phyloP scores from a whole-genome alignment of 2,888 invertebrate genomes.

The Eupithecia exiguata region DNA sequence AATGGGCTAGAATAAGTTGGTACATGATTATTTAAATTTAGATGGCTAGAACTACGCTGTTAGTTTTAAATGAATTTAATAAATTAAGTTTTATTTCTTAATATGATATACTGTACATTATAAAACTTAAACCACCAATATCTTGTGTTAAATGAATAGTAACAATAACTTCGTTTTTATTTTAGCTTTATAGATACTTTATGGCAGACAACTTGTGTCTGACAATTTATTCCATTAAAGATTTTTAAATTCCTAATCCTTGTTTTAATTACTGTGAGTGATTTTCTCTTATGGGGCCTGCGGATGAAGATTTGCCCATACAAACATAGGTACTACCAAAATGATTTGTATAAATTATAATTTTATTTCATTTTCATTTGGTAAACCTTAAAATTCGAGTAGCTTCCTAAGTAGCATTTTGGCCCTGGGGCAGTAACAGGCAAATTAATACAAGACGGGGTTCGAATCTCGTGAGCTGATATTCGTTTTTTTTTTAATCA shows the following conservation, averaged over 20 bases:
- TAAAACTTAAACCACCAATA: constrained; percentile 1
- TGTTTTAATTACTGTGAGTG: not conserved
- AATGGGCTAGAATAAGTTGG: not conserved
- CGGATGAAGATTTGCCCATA: no score
- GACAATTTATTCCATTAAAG: constrained; percentile 1
- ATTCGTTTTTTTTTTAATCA: no score
- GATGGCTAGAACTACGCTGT: not conserved
- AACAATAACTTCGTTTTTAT: not conserved
- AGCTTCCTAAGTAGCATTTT: no score
- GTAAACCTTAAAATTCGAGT: no score
- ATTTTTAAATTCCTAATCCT: not conserved
- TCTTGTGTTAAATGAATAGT: not conserved
- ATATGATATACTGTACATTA: not conserved
- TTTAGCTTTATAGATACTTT: not conserved
- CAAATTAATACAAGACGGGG: no score
- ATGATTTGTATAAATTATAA: no score
- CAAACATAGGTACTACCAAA: no score
- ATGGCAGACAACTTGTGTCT: not conserved
- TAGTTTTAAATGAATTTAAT: not conserved
- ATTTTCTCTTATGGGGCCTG: no score
- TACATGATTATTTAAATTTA: not conserved
- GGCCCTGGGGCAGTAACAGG: no score
- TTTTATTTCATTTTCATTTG: no score
- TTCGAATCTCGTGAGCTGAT: no score
- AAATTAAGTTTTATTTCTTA: not conserved